Percentiles rank a stretch among this genome's conserved stretches.
These are phyloP conservation scores for Peromyscus californicus DNA, from an alignment of 2,113 vertebrate species.

Conservation along the genomic window DNA sequence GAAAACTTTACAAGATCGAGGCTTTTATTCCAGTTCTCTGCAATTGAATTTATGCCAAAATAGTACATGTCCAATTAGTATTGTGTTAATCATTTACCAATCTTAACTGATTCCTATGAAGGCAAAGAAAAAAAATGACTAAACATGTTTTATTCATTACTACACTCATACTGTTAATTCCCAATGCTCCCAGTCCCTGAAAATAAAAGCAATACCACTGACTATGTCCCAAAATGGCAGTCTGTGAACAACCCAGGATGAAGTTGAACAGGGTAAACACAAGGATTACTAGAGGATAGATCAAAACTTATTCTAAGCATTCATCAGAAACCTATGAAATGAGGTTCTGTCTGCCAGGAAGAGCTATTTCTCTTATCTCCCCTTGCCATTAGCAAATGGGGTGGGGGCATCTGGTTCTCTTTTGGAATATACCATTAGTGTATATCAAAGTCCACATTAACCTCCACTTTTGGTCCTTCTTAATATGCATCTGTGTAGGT, in stretches of 20 bases:
- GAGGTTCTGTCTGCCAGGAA: background rate
- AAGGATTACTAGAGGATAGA: background rate
- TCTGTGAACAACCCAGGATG: background rate
- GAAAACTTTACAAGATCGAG: background rate
- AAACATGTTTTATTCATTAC: background rate
- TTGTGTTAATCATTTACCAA: background rate
- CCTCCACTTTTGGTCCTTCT: background rate
- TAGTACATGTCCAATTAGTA: background rate
- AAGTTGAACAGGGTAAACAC: background rate
- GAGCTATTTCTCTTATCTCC: background rate
- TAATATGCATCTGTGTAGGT: no score
- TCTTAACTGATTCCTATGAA: background rate
- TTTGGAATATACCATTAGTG: background rate
- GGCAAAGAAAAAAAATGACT: background rate
- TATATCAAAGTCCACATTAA: background rate
- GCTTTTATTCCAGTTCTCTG: background rate
- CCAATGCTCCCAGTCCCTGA: background rate
- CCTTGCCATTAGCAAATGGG: background rate
- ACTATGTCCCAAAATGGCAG: background rate
- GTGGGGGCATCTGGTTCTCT: background rate
- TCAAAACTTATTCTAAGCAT: background rate
- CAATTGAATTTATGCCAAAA: background rate
- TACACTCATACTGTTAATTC: background rate
- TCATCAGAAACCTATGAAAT: background rate
- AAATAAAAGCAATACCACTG: background rate